Conservation (phyloP, 92 coral and sea anemone genomes). For the Epizoanthus scotinus region DNA sequence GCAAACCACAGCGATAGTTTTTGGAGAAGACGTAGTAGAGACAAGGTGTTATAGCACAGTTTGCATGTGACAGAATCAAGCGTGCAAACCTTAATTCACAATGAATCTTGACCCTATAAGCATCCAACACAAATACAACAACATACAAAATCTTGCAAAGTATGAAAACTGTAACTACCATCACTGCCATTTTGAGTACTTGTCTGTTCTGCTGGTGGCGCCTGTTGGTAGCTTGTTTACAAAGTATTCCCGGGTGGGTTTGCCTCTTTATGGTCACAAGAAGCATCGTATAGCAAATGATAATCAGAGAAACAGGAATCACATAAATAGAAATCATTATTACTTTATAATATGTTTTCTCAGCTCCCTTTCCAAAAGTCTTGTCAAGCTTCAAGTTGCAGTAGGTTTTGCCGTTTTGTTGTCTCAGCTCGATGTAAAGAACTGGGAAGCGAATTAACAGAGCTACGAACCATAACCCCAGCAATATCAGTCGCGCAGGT, state of each 20-base stretch:
- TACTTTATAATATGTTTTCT: neutral
- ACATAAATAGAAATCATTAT: slow-evolving; percentile 19
- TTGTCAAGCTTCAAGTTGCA: slow-evolving; percentile 19
- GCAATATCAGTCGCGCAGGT: neutral
- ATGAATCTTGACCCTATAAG: neutral
- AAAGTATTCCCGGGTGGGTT: neutral
- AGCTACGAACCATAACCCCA: neutral
- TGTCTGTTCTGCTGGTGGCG: slow-evolving; percentile 5
- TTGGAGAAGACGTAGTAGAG: slow-evolving; percentile 26
- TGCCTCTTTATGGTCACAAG: neutral
- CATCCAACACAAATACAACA: slow-evolving; percentile 30
- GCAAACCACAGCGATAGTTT: slow-evolving; percentile 11
- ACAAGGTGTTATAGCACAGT: slow-evolving; percentile 24
- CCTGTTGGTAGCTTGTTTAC: neutral
- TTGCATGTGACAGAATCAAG: slow-evolving; percentile 13
- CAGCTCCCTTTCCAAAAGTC: slow-evolving; percentile 11
- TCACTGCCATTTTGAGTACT: slow-evolving; percentile 18
- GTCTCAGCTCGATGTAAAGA: slow-evolving; percentile 5
- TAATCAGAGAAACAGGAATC: slow-evolving; percentile 1
- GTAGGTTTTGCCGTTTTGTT: slow-evolving; percentile 26
- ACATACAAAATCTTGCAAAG: slow-evolving; percentile 21
- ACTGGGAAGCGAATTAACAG: slow-evolving; percentile 21
- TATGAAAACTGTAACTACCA: slow-evolving; percentile 17
- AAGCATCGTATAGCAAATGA: neutral
- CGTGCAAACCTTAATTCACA: slow-evolving; percentile 28